Conservation (phyloP, 2,888 invertebrate species). For the Pachydiplax longipennis region DNA sequence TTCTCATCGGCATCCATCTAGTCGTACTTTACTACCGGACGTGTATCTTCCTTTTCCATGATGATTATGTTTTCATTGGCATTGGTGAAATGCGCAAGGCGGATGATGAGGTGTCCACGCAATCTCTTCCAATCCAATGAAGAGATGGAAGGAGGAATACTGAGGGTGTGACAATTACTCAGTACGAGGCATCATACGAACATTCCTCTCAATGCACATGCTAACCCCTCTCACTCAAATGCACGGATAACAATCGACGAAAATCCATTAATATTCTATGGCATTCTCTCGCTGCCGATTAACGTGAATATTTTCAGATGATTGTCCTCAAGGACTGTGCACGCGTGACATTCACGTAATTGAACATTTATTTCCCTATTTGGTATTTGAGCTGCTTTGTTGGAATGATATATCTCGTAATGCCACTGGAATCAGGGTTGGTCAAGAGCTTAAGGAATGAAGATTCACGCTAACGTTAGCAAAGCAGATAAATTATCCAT, state of each 20-base stretch:
- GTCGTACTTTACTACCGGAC: neutral
- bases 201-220: neutral
- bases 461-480: too few relatives aligned
- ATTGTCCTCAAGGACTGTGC: neutral
- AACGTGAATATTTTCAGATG: slow-evolving; percentile 9
- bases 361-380: neutral
- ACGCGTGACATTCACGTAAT: neutral
- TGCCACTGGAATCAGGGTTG: too few relatives aligned
- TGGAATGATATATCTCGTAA: neutral
- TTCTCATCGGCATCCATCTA: too few relatives aligned
- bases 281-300: neutral
- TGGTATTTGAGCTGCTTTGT: neutral
- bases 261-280: neutral
- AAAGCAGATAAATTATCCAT: too few relatives aligned
- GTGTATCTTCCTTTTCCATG: neutral
- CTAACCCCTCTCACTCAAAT: neutral
- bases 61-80: slow-evolving; percentile 38
- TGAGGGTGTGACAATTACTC: slow-evolving; percentile 10
- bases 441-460: too few relatives aligned
- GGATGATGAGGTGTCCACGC: neutral
- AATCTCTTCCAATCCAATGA: neutral
- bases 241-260: neutral
- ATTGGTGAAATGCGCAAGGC: neutral
- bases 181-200: neutral
- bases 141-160: slow-evolving; percentile 7